A percentile compares a stretch with the other conserved stretches of the same genome.
Conservation (phyloP, 2,113 vertebrate species). For the Paratilapia polleni region DNA sequence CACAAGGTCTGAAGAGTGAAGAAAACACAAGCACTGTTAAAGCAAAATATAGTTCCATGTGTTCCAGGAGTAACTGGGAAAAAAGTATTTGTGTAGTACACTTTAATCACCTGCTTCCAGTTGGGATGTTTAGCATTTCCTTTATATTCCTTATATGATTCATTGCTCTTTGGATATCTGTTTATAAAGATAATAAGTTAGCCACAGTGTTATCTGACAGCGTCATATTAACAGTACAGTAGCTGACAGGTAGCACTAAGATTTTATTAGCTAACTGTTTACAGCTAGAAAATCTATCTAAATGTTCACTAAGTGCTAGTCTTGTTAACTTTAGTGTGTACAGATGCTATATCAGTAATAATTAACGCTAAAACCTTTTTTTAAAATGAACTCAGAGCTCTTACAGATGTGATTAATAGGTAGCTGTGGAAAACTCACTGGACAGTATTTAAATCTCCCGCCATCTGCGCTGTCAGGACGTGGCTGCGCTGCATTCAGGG, state of each 20-base stretch:
- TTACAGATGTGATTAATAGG: not conserved
- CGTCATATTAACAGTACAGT: not conserved
- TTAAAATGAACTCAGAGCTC: constrained; percentile 9
- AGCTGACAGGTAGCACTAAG: not conserved
- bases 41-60: not conserved
- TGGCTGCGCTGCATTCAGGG: not conserved
- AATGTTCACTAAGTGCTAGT: not conserved
- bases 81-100: not conserved
- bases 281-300: too few species aligned
- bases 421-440: not conserved
- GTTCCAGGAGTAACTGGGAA: too few species aligned
- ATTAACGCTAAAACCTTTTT: not conserved
- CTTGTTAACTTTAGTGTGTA: not conserved
- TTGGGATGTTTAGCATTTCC: constrained; percentile 86
- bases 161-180: constrained; percentile 75
- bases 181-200: constrained; percentile 15
- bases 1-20: constrained; percentile 58
- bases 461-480: not conserved
- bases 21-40: not conserved
- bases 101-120: constrained; percentile 79
- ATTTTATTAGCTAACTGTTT: not conserved
- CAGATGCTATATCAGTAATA: not conserved
- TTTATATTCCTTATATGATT: constrained; percentile 89
- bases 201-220: not conserved
- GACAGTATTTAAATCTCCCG: constrained; percentile 39